A percentile compares a stretch with the other conserved stretches of the same genome.
phyloP scores from a whole-genome alignment of 1,140 invertebrate species.

The Scaptomyza hsui region DNA sequence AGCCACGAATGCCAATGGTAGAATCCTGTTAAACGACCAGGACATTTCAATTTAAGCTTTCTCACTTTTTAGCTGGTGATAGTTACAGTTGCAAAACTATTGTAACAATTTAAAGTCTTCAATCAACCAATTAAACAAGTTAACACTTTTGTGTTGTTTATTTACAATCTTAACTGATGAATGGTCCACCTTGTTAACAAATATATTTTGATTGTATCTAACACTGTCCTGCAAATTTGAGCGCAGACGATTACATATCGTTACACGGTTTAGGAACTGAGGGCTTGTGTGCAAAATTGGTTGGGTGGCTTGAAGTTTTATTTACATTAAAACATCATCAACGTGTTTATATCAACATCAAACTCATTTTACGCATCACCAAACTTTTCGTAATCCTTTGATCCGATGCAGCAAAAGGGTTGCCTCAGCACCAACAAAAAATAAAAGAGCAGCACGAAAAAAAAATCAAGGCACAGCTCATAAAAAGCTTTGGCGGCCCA shows the following conservation, averaged over 20 bases:
- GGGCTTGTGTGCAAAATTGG: conserved; percentile 20
- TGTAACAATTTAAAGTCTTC: too few species aligned
- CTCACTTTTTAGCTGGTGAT: background rate
- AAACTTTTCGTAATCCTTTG: conserved; percentile 81
- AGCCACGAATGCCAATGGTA: background rate
- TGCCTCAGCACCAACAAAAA: conserved; percentile 36
- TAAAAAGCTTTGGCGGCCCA: conserved; percentile 37
- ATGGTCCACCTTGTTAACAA: background rate
- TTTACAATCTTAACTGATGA: too few species aligned
- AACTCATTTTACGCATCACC: conserved; percentile 82
- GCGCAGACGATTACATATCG: conserved; percentile 70
- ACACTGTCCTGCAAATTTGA: conserved; percentile 22
- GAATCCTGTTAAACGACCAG: conserved; percentile 7
- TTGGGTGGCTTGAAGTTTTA: conserved; percentile 49
- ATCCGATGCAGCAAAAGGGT: conserved; percentile 64
- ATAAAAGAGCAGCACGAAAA: conserved; percentile 48
- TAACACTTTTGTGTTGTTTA: too few species aligned
- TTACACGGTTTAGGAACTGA: conserved; percentile 47
- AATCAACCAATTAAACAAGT: too few species aligned
- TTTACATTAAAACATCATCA: conserved; percentile 83
- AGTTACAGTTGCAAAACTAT: background rate
- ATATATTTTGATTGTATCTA: background rate
- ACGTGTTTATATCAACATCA: conserved; percentile 83
- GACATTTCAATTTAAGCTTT: conserved; percentile 18
- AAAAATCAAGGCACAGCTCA: conserved; percentile 49